Percentiles rank a stretch among this genome's conserved stretches.
These are phyloP conservation scores for Cotesia congregata DNA, from an alignment of 2,888 invertebrate genomes.

Conservation along the genomic window DNA sequence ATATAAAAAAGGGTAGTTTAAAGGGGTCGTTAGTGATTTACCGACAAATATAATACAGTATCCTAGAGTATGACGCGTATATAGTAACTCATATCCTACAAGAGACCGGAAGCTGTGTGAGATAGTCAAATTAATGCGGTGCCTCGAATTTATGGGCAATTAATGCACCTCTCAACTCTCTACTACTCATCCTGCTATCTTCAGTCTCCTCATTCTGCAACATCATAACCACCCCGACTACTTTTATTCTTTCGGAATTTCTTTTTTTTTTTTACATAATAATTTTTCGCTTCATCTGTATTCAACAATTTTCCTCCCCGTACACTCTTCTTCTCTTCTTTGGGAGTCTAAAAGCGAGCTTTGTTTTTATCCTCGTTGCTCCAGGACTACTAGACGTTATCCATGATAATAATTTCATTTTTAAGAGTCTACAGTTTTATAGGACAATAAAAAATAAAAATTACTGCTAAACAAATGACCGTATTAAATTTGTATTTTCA, in stretches of 20 bases:
- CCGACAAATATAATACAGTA: background rate
- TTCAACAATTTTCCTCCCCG: background rate
- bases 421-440: background rate
- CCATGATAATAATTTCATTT: background rate
- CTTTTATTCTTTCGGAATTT: background rate
- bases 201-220: background rate
- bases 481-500: background rate
- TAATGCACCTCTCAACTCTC: constrained; percentile 58
- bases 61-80: background rate
- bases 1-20: background rate
- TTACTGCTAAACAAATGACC: background rate
- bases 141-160: constrained; percentile 62
- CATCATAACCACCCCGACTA: background rate
- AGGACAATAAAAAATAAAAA: background rate
- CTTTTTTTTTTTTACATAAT: background rate
- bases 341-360: background rate
- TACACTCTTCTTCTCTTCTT: background rate
- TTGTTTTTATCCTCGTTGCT: background rate
- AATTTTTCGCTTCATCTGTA: background rate
- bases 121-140: constrained; percentile 62
- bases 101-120: constrained; percentile 51
- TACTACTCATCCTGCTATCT: constrained; percentile 31
- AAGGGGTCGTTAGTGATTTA: background rate
- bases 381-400: background rate
- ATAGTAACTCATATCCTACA: background rate